phyloP scores from a whole-genome alignment of 2,888 invertebrate species.

The Melanchra persicariae region DNA sequence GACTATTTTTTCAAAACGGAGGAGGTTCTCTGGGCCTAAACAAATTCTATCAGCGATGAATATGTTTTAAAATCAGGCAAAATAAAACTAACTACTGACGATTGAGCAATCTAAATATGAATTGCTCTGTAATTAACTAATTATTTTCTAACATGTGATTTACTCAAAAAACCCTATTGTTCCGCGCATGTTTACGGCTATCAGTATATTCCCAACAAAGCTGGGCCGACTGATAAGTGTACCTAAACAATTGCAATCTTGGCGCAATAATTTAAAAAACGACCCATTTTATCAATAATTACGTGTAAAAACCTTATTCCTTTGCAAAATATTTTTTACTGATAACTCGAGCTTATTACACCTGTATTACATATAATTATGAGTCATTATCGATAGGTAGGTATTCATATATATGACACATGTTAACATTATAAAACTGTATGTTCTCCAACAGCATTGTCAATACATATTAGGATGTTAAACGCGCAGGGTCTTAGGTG shows the following conservation, averaged over 20 bases:
- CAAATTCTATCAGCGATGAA: not conserved
- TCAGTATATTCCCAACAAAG: conserved; percentile 5
- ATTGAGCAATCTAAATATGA: not conserved
- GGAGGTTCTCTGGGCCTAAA: too few species aligned
- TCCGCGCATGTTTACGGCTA: not conserved
- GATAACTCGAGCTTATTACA: conserved; percentile 8
- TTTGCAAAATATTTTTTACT: not conserved
- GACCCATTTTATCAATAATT: not conserved
- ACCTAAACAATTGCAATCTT: conserved; percentile 14
- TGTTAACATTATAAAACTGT: conserved; percentile 33
- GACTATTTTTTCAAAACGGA: too few species aligned
- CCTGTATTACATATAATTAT: conserved; percentile 11
- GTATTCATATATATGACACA: conserved; percentile 34
- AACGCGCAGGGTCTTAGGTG: not conserved
- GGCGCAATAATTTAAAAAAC: conserved; percentile 25
- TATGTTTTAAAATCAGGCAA: not conserved
- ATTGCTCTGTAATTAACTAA: not conserved
- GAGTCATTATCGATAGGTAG: conserved; percentile 22
- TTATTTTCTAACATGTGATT: conserved; percentile 16
- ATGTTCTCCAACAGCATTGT: conserved; percentile 1
- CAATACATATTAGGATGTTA: conserved; percentile 13
- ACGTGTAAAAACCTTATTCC: conserved; percentile 22
- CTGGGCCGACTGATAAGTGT: not conserved
- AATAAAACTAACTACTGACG: not conserved
- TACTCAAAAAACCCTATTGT: conserved; percentile 20